These are phyloP conservation scores for Austrolebias charrua DNA, from an alignment of 2,797 vertebrate genomes.

Conservation along the genomic window DNA sequence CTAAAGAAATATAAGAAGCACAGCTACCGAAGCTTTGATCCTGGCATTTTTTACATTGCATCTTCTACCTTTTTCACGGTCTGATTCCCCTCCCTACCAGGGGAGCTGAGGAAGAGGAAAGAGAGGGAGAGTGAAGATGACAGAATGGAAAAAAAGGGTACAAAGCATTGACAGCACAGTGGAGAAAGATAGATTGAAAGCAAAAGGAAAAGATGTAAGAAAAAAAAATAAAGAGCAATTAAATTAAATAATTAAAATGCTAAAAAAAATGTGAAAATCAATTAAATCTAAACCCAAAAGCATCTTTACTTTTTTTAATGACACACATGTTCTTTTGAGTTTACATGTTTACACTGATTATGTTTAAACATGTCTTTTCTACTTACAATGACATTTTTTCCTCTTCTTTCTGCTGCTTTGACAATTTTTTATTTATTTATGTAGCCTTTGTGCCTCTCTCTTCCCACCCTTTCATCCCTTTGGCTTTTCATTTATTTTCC, in stretches of 20 bases:
- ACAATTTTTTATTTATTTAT: not conserved
- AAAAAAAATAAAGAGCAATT: conserved; percentile 12
- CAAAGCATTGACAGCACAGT: conserved; percentile 25
- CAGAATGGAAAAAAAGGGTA: not conserved
- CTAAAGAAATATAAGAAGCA: conserved; percentile 4
- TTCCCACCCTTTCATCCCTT: not conserved
- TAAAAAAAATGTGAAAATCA: not conserved
- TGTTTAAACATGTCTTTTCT: conserved; percentile 17
- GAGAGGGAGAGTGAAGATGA: conserved; percentile 5
- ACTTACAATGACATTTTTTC: not conserved
- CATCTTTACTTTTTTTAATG: too few species aligned
- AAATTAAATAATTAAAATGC: not conserved
- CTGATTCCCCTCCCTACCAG: conserved; percentile 40
- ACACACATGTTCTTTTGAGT: not conserved
- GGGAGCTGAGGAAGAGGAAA: conserved; percentile 9
- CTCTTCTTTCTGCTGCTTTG: not conserved
- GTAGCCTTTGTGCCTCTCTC: conserved; percentile 3
- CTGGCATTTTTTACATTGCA: not conserved
- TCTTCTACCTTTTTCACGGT: conserved; percentile 33
- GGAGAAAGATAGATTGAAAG: conserved; percentile 22
- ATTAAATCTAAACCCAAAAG: not conserved
- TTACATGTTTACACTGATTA: not conserved
- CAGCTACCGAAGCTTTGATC: conserved; percentile 17
- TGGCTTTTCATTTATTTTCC: not conserved
- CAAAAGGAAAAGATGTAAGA: not conserved